Evolutionary conservation across 2,888 invertebrate species (phyloP), one percentile per base, ranked within the genome.

Genomic region (Hololepta plana): DNA sequence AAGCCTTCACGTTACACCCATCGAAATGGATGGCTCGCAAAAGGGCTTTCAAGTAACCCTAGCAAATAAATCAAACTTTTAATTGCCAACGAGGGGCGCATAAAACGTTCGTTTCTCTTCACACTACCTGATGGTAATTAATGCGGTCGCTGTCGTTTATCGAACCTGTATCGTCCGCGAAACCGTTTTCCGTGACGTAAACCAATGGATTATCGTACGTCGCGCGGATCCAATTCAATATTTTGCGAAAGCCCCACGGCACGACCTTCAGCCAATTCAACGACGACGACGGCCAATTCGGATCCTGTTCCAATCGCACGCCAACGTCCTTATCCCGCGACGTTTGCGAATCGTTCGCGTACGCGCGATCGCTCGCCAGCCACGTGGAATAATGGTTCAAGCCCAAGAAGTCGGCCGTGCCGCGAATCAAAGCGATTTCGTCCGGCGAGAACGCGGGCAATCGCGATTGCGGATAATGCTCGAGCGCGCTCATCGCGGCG

Each of bases 391-490:
- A 76, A 29, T 68, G 59, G 41, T 74, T 76, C 4, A 76, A 37
- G 1, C 72, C 74, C 15, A 75, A 53, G 46, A 71, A 74, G 44
- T 77, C 76, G 32, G 41, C 59, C 34, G 59, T 60, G 41, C 59
- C 67, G 41, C 40, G 40, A 20, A 64, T 50, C 5, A 44, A 39
- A 14, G 48, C 32, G 4, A 62, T 46, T 53, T 63, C 60, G 7
- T 49, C 35, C 7, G 35, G 20, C 1, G 52, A 46, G 24, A 66
- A 57, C 19, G 32, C 29, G 1, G 64, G 64, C 12, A 67, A 41
- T 29, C 60, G 44, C 1, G 64, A 62, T 20, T 36, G 34, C 0
- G 38, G 23, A 24, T 48, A 52, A 4, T 59, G 58, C 39, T 64
- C 55, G 2, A 38, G 25, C 13, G 33, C 32, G 35, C 65, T 63